Base-by-base conservation (phyloP, 2,797 vertebrate genomes). In the Loriculus beryllinus region DNA sequence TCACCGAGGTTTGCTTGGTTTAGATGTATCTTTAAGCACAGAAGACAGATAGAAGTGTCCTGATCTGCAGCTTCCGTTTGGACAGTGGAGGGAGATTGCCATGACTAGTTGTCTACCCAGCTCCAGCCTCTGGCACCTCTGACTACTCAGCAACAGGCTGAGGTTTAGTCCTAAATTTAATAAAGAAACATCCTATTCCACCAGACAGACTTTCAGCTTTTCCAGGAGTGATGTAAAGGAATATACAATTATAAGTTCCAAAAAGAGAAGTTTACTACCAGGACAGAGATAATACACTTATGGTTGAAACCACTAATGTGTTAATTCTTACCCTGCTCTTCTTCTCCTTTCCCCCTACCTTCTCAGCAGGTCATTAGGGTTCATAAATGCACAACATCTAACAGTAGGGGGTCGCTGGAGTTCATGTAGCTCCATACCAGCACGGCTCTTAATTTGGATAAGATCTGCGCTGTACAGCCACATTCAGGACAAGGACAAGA, bases 381-480 rank as follows among this genome's bases (percentile, higher is more conserved):
- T 79, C 47, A 19, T 52, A 71, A 76, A 85, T 8, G 29, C 13
- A 56, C 23, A 72, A 37, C 14, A 31, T 12, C 20, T 12, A 45
- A 49, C 1, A 1, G 2, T 16, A 71, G 39, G 39, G 7, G 8
- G 13, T 39, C 2, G 2, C 31, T 31, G n/a, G 22, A 72, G n/a
- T n/a, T 7, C 13, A 9, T 31, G n/a, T 2, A 65, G 20, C 21
- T 67, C 48, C 21, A 15, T 31, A 45, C 9, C 9, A 6, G 0
- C 51, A 26, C 0, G 0, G 7, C 26, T 77, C 47, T 57, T 39
- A 29, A 28, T 22, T 31, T 47, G 22, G 7, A 13, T 48, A 31
- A 47, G 21, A 49, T 28, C 48, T 48, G 10, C 23, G 29, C 26
- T 2, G 2, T 29, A 11, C 1, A 6, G 45, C 45, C 45, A 12